Evolutionary conservation across 2,888 invertebrate genomes (phyloP).

Genomic region (Metalampra italica): DNA sequence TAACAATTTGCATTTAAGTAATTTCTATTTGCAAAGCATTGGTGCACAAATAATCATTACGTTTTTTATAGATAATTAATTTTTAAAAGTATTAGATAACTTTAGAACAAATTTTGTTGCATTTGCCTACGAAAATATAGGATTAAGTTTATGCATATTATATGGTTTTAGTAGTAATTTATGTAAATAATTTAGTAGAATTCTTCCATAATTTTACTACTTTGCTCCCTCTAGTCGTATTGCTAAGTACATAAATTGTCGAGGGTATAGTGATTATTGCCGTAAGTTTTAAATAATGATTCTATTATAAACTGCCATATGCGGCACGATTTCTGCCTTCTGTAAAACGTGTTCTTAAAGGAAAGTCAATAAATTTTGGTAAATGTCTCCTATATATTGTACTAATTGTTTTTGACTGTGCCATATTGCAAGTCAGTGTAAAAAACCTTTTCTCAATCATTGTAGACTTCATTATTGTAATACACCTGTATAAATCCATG

Average conservation of each 20-base stretch:
- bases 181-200: conserved; percentile 15
- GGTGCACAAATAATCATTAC: conserved; percentile 34
- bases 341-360: conserved; percentile 18
- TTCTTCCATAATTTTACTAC: conserved; percentile 24
- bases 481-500: not conserved
- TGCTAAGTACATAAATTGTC: conserved; percentile 32
- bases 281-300: conserved; percentile 11
- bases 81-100: conserved; percentile 1
- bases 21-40: conserved; percentile 20
- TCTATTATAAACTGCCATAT: conserved; percentile 5
- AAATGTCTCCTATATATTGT: conserved; percentile 1
- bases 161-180: conserved; percentile 11
- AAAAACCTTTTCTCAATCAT: not conserved
- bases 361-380: conserved; percentile 11
- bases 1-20: conserved; percentile 48
- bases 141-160: conserved; percentile 9
- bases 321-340: conserved; percentile 18
- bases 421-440: conserved; percentile 24
- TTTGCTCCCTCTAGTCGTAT: conserved; percentile 39
- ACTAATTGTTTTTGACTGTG: conserved; percentile 28
- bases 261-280: conserved; percentile 11
- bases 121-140: conserved; percentile 30
- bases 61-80: not conserved
- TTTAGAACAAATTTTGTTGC: conserved; percentile 45
- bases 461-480: not conserved